A percentile compares a stretch with the other conserved stretches of the same genome.
Evolutionary conservation across 2,888 invertebrate genomes (phyloP).

Genomic region (Octodonta nipae): DNA sequence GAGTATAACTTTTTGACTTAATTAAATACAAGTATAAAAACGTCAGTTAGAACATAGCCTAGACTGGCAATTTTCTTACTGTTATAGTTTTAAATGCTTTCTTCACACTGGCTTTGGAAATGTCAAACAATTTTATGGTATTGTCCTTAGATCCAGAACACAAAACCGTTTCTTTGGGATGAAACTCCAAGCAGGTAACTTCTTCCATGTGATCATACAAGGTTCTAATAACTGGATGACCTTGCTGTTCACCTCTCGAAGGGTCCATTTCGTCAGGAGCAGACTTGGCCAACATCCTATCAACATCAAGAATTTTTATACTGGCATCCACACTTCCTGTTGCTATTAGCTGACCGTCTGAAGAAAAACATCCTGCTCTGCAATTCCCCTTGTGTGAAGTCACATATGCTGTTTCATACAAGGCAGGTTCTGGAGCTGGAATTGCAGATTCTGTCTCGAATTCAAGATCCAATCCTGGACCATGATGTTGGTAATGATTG

Average conservation of each 20-base stretch:
- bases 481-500: slow-evolving; percentile 51
- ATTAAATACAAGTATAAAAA: slow-evolving; percentile 3
- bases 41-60: too few species aligned
- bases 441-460: slow-evolving; percentile 90
- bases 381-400: slow-evolving; percentile 96
- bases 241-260: slow-evolving; percentile 76
- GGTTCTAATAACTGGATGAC: slow-evolving; percentile 95
- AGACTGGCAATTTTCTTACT: too few species aligned
- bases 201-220: slow-evolving; percentile 95
- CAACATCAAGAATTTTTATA: slow-evolving; percentile 98
- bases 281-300: slow-evolving; percentile 96
- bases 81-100: slow-evolving; percentile 93
- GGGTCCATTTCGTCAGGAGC: slow-evolving; percentile 78
- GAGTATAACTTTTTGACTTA: too few species aligned
- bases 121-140: slow-evolving; percentile 93
- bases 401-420: slow-evolving; percentile 97
- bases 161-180: slow-evolving; percentile 85
- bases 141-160: slow-evolving; percentile 91
- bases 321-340: slow-evolving; percentile 97
- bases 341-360: slow-evolving; percentile 89
- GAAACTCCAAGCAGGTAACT: slow-evolving; percentile 92
- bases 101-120: slow-evolving; percentile 95
- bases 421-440: slow-evolving; percentile 88
- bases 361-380: slow-evolving; percentile 87
- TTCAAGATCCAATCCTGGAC: slow-evolving; percentile 76